A percentile compares a stretch with the other conserved stretches of the same genome.
Evolutionary conservation across 2,113 vertebrate species (phyloP).

Genomic region (Tenebrosternarchus preto): DNA sequence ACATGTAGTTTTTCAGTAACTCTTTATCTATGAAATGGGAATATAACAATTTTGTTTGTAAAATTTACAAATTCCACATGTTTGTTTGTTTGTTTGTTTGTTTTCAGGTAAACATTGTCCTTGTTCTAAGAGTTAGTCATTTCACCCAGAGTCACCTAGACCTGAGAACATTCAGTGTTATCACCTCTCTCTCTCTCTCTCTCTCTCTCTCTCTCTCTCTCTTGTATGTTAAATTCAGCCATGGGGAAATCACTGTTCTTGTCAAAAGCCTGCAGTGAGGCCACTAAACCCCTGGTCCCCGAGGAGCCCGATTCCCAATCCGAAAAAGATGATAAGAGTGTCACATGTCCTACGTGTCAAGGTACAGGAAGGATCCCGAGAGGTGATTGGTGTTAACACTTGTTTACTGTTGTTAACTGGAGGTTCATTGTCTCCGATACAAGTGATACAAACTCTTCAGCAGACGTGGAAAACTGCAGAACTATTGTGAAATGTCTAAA

Average conservation of each 20-base stretch:
- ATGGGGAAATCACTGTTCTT: slow-evolving; percentile 93
- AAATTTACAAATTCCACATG: background rate
- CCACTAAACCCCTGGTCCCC: slow-evolving; percentile 68
- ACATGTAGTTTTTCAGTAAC: too few species aligned
- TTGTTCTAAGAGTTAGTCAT: too few species aligned
- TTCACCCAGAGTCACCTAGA: too few species aligned
- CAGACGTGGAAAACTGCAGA: too few species aligned
- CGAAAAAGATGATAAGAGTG: slow-evolving; percentile 78
- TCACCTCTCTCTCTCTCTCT: background rate
- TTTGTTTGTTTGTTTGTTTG: background rate
- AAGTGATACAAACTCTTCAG: too few species aligned
- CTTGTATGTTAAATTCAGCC: slow-evolving; percentile 53
- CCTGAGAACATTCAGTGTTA: background rate
- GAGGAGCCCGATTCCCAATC: slow-evolving; percentile 71
- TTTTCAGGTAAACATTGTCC: too few species aligned
- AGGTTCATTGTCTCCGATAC: background rate
- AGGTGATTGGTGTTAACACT: slow-evolving; percentile 68
- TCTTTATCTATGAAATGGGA: too few species aligned
- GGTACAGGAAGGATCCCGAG: slow-evolving; percentile 95
- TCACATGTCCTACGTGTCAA: slow-evolving; percentile 95
- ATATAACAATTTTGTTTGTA: background rate
- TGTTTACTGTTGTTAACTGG: background rate
- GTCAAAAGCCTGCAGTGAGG: slow-evolving; percentile 73
- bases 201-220: background rate
- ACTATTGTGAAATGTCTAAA: too few species aligned